Evolutionary conservation across 2,113 vertebrate genomes (phyloP).

Genomic region (Chrysochloris asiatica): DNA sequence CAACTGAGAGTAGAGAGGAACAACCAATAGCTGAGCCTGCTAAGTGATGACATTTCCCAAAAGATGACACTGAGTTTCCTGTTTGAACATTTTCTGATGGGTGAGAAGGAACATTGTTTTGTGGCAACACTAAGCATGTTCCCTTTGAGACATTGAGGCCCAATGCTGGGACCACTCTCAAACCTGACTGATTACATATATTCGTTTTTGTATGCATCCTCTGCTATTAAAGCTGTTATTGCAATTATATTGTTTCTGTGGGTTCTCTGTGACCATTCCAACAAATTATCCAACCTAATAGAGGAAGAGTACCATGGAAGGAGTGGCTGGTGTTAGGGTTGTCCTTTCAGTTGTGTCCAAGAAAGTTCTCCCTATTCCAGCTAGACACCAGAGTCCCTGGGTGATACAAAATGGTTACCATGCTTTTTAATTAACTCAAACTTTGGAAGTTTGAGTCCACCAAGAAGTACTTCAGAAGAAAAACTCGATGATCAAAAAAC

Average conservation of each 20-base stretch:
- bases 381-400: neutral
- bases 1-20: neutral
- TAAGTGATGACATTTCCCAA: neutral
- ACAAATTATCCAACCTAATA: neutral
- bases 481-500: neutral
- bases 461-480: neutral
- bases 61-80: neutral
- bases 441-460: neutral
- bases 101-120: neutral
- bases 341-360: neutral
- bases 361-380: neutral
- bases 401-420: neutral
- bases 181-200: neutral
- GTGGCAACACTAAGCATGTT: neutral
- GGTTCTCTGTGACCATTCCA: neutral
- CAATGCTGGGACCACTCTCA: neutral
- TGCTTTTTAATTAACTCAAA: neutral
- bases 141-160: neutral
- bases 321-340: neutral
- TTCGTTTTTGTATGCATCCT: neutral
- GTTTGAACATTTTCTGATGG: neutral
- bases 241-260: neutral
- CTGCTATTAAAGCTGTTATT: neutral
- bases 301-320: neutral
- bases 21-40: neutral